Evolutionary conservation across 1,140 invertebrate species (phyloP), one percentile per base, ranked within the genome.

Genomic region (Vanessa atalanta): DNA sequence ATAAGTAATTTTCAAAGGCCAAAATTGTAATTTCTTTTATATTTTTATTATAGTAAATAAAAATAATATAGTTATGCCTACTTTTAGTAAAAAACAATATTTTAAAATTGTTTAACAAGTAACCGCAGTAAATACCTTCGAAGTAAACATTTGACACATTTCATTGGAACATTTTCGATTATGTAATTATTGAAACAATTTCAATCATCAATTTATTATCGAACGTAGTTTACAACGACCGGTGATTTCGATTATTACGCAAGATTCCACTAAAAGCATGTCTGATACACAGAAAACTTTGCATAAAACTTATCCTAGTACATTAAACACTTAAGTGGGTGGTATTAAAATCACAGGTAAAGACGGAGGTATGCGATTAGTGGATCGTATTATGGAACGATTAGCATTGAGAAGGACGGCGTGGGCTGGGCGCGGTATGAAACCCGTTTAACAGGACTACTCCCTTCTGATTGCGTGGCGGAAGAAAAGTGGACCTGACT

Each of bases 401-500:
- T 82, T 83, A 85, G 80, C 85, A 87, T 87, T 85, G 85, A 87
- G 85, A 87, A 87, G 85, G 84, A 81, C 83, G 79, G 66, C 72
- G 72, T 69, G 66, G 72, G 72, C 67, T 57, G 73, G 73, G 81
- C 63, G 73, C 67, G 73, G 73, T 60, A 37, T 51, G 65, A 63
- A 73, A 77, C 75, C 16, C 53, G 75, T 77, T 64, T 73, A 61
- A 69, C 75, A 47, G 67, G 74, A 60, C 69, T 64, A 68, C 73
- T 71, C 70, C 63, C 73, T 75, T 63, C 68, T 51, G 75, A 77
- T 73, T 63, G 72, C 63, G 48, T 67, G 65, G 71, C 71, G 75
- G 75, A 73, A 77, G 75, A 77, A 77, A 77, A 74, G 64, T 74
- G 57, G 76, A 16, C 64, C 53, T 26, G 57, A 53, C 53, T 55